phyloP scores from a whole-genome alignment of 2,888 invertebrate species.

The Volucella bombylans region DNA sequence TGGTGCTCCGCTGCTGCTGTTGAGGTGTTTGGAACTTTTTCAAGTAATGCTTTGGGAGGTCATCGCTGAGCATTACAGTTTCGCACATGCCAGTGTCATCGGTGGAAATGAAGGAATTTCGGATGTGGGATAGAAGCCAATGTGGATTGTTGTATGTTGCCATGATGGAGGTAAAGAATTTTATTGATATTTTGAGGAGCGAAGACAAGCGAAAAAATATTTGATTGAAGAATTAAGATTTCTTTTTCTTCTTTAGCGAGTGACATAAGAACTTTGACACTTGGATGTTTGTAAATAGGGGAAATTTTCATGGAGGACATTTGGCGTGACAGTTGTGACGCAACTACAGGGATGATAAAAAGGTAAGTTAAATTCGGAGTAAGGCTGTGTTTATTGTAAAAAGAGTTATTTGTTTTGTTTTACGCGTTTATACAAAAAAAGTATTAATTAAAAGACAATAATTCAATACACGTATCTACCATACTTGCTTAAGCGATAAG shows the following conservation, averaged over 20 bases:
- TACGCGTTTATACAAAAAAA: too few relatives aligned
- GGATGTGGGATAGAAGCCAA: slow-evolving; percentile 95
- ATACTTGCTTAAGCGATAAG: too few relatives aligned
- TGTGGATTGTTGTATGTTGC: slow-evolving; percentile 96
- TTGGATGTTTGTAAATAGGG: slow-evolving; percentile 65
- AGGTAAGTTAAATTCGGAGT: not conserved
- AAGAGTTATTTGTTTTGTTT: too few relatives aligned
- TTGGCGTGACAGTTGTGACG: slow-evolving; percentile 2
- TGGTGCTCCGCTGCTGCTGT: slow-evolving; percentile 59
- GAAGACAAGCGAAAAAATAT: slow-evolving; percentile 23
- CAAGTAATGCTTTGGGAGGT: slow-evolving; percentile 87
- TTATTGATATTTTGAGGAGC: slow-evolving; percentile 25
- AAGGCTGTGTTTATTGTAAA: too few relatives aligned
- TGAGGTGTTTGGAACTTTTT: slow-evolving; percentile 82
- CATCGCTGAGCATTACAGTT: slow-evolving; percentile 93
- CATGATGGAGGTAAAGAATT: slow-evolving; percentile 84
- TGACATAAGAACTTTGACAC: slow-evolving; percentile 69
- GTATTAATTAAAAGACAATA: too few relatives aligned
- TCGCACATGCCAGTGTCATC: slow-evolving; percentile 98
- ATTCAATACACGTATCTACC: too few relatives aligned
- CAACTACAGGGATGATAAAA: slow-evolving; percentile 10
- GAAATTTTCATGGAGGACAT: slow-evolving; percentile 46
- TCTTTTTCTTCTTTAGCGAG: slow-evolving; percentile 23
- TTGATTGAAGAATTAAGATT: slow-evolving; percentile 16
- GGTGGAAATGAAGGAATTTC: slow-evolving; percentile 96